Evolutionary conservation across 2,888 invertebrate genomes (phyloP), one percentile per base, ranked within the genome.

Genomic region (Hirtodrosophila alboralis): DNA sequence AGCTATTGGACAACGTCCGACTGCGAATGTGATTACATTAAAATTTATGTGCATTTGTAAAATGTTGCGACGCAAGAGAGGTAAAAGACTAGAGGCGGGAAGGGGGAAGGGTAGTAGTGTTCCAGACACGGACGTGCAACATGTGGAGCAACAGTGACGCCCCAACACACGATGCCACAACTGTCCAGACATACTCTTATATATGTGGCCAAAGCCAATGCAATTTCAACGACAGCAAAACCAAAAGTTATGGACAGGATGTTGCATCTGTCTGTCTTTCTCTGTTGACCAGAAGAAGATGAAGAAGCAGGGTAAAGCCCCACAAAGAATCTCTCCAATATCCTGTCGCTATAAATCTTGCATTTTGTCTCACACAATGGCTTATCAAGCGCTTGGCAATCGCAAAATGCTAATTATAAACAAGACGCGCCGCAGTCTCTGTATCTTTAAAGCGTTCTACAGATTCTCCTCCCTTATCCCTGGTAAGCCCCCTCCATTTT

Each of bases 31-130:
- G 84, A 84, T 87, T 84, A 81, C 85, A 87, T 86, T 86, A 83
- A 81, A 85, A 85, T 85, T 87, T 85, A 85, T 85, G 85, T 86
- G 85, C 86, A 87, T 85, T 84, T 84, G 71, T 81, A 84, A 85
- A 71, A 54, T 58, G 61, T 44, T 51, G 61, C n/a, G 31, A 27
- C n/a, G n/a, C 31, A 45, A 2, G 9, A 6, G 49, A 7, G 18
- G 6, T 21, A n/a, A n/a, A n/a, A n/a, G 14, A 14, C 6, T 27
- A 26, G 16, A 14, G 34, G 36, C 7, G 28, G 13, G 4, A 16
- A 3, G 23, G 4, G 12, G 27, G 3, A 8, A 26, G 16, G n/a
- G 28, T 7, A 9, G 9, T 13, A n/a, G 37, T 8, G 27, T 5
- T 21, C 7, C 52, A 53, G 68, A 63, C 71, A 49, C 30, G 48